Conservation (phyloP, 1,140 invertebrate genomes). For the Brachionus angularis region DNA sequence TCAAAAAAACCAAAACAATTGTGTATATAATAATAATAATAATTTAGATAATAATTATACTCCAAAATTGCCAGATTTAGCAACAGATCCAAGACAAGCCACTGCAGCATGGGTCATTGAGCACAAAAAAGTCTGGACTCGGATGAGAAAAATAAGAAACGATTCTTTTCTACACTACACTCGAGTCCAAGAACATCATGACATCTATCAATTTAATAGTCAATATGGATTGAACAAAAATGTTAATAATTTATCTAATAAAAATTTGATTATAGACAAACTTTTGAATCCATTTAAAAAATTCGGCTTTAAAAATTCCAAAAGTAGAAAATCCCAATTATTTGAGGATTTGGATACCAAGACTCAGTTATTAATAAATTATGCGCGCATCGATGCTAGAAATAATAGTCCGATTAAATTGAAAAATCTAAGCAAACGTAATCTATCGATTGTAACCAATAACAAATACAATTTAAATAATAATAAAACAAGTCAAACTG, state of each 20-base stretch:
- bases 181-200: not conserved
- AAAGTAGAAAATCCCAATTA: not conserved
- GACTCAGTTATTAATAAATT: slow-evolving; percentile 21
- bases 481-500: not conserved
- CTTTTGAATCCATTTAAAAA: too few species aligned
- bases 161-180: not conserved
- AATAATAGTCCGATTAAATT: too few species aligned
- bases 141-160: not conserved
- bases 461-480: not conserved
- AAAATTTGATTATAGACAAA: too few species aligned
- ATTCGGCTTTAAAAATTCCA: too few species aligned
- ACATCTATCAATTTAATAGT: too few species aligned
- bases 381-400: slow-evolving; percentile 8
- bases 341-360: not conserved
- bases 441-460: not conserved
- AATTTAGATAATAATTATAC: too few species aligned
- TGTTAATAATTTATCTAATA: too few species aligned
- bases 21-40: too few species aligned
- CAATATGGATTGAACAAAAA: too few species aligned
- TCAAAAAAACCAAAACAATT: not conserved
- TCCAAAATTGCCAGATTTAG: slow-evolving; percentile 2
- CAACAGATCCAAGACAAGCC: not conserved
- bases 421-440: too few species aligned
- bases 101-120: slow-evolving; percentile 17
- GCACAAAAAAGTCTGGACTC: slow-evolving; percentile 11